Percentiles rank a stretch among this genome's conserved stretches.
Evolutionary conservation across 2,797 vertebrate species (phyloP).

Genomic region (Sorex maritimensis): DNA sequence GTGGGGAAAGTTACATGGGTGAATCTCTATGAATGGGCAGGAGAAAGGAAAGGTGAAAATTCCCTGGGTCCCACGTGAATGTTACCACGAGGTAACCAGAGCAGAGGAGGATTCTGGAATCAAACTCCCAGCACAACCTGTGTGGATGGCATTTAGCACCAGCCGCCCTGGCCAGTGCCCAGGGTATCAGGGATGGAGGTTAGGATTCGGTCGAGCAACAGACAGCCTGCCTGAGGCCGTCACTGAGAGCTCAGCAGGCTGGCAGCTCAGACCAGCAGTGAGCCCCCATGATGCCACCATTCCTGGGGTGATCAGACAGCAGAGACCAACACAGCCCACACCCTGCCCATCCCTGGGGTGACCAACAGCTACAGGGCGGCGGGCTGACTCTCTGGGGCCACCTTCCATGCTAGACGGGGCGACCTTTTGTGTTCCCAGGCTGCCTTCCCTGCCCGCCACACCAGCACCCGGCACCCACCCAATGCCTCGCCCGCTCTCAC

Average conservation of each 20-base stretch:
- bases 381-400: background rate
- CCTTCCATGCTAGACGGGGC: background rate
- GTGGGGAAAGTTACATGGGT: too few species aligned
- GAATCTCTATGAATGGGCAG: too few species aligned
- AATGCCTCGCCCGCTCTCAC: background rate
- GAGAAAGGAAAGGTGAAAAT: too few species aligned
- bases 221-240: background rate
- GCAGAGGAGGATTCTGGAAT: background rate
- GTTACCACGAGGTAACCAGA: background rate
- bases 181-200: background rate
- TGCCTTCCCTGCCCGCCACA: background rate
- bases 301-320: too few species aligned
- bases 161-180: background rate
- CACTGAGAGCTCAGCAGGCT: background rate
- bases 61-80: background rate
- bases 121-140: background rate
- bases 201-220: background rate
- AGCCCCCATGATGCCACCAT: background rate
- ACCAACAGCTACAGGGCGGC: background rate
- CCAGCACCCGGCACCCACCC: background rate
- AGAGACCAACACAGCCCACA: background rate
- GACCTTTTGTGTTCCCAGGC: background rate
- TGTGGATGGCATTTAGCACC: background rate
- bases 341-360: background rate
- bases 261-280: background rate